Base-by-base conservation (phyloP, 1,140 invertebrate species). In the Dufourea novaeangliae region DNA sequence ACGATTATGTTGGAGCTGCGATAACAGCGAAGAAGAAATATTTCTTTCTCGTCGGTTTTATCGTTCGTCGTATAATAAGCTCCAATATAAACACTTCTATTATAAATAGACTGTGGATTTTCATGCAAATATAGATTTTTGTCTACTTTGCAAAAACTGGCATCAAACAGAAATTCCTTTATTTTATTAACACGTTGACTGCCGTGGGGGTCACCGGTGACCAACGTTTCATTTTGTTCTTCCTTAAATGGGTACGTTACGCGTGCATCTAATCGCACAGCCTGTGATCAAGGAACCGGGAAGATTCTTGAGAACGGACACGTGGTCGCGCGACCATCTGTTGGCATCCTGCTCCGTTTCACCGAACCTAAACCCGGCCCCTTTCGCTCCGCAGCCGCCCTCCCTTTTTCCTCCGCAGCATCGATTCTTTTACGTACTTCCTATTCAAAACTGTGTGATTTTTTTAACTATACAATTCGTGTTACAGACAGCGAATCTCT, bases 301-400 rank as follows among this genome's bases (percentile, higher is more conserved):
- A 82, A 71, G 84, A 83, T 88, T 86, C 83, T 89, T 88, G 87
- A 89, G 88, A 85, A 76, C 78, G 59, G 88, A 90, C 88, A 90
- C 88, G 88, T 90, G 89, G 88, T 89, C 78, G 59, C 78, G 59
- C 82, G 80, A 91, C 87, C 90, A 91, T 91, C 89, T 91, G 90
- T 91, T 91, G 83, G 84, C 82, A 84, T 87, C 71, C 78, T 83
- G 69, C 72, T 79, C 63, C 63, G 25, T 54, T 63, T 71, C 41
- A 71, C 44, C 68, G 54, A 78, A 69, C 70, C 27, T 79, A 62
- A 82, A 69, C 57, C 69, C 66, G 69, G 20, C 64, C 67, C 37
- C 32, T 56, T 68, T 75, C 59, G 39, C 34, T 50, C 46, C 52
- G 54, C 44, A 59, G 74, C 68, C 72, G 56, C 71, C 78, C 73